Evolutionary conservation across 2,888 invertebrate genomes (phyloP), one percentile per base, ranked within the genome.

Genomic region (Blera fallax): DNA sequence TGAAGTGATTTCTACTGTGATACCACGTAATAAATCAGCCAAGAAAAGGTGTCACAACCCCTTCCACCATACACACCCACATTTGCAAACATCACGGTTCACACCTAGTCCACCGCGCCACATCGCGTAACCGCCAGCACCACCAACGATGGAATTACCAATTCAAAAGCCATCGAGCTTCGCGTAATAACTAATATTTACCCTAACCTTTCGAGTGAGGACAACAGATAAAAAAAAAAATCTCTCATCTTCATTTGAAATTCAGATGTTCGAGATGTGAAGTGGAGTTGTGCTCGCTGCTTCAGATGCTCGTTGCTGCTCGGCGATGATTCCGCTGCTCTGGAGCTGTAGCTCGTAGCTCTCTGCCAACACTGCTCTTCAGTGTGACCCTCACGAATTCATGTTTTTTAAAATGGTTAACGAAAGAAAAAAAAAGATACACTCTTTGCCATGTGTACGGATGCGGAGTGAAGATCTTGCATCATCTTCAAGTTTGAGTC

Each of bases 131-230:
- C 56, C 58, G 27, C 50, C 67, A 37, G 10, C 62, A 64, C 48
- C 62, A 21, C 40, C 70, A 72, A 37, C 62, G 56, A 48, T 50
- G 50, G 43, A 58, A 72, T 72, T 65, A 76, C 50, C 82, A 77
- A 82, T 82, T 72, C 70, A 70, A 82, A 77, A 70, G 65, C 65
- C 65, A 82, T 82, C 76, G 70, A 76, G 52, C 65, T 40, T 52
- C 58, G 34, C 76, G 64, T 82, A 60, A 76, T 82, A 72, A 82
- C 76, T 76, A 72, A 82, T 82, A 76, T 82, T 76, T 76, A 76
- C 76, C 64, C 65, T 40, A 82, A 65, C 70, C 62, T 70, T 64
- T 76, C 43, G 69, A 52, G 40, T 69, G 54, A 70, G 69, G 69
- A 69, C 58, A 34, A 54, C 52, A 8, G 43, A 1, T 1, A 27